Percentiles rank a stretch among this genome's conserved stretches.
Conservation (phyloP, 1,140 invertebrate species). For the Lanistes nyassanus region DNA sequence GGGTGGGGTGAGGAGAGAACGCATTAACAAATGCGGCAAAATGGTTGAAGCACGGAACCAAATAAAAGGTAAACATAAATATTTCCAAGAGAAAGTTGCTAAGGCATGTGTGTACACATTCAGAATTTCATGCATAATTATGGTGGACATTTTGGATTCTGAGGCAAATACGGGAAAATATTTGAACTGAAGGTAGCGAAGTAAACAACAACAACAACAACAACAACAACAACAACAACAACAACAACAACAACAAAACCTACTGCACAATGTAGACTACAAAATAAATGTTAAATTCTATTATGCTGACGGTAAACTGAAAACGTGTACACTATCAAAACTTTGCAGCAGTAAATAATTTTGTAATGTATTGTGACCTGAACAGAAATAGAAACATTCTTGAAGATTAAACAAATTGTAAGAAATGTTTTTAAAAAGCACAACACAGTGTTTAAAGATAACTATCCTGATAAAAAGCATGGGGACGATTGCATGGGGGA, state of each 20-base stretch:
- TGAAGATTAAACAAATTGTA: too few relatives aligned
- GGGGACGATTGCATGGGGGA: neutral
- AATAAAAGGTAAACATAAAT: neutral
- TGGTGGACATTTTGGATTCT: neutral
- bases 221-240: too few relatives aligned
- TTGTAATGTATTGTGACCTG: neutral
- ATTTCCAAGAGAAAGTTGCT: neutral
- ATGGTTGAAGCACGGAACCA: neutral
- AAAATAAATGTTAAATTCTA: neutral
- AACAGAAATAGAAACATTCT: neutral
- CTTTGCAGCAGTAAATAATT: neutral
- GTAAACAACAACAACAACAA: too few relatives aligned
- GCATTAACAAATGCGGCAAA: conserved; percentile 5
- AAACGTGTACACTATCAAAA: neutral
- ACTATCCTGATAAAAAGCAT: neutral
- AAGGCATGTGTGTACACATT: neutral
- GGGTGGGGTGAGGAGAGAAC: neutral
- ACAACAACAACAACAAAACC: too few relatives aligned
- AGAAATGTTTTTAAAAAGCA: too few relatives aligned
- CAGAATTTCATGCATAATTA: neutral
- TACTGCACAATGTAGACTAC: neutral
- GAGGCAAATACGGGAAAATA: too few relatives aligned
- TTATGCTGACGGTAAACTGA: too few relatives aligned
- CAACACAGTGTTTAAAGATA: conserved; percentile 5
- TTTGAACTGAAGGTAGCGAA: too few relatives aligned